Conservation (phyloP, 2,113 vertebrate species). For the Telmatochromis sp. region DNA sequence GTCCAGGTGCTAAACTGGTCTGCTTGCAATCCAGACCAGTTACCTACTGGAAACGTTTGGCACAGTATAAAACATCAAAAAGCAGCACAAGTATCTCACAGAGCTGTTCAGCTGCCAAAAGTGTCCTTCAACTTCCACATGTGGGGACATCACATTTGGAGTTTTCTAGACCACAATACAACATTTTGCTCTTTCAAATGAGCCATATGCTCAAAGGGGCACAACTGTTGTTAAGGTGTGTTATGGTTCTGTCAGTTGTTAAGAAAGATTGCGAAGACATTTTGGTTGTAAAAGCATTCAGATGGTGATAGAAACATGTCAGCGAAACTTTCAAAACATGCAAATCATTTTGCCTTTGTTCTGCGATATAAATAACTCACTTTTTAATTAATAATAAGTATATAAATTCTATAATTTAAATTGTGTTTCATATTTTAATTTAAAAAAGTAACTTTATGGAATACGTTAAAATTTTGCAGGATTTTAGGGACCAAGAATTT, state of each 20-base stretch:
- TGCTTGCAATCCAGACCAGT: not conserved
- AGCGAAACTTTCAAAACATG: not conserved
- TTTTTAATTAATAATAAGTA: not conserved
- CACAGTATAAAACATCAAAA: not conserved
- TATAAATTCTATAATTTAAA: not conserved
- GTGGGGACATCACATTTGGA: not conserved
- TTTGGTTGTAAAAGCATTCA: not conserved
- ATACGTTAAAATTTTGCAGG: not conserved
- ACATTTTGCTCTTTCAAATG: not conserved
- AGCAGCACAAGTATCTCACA: not conserved
- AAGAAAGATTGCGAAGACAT: rapidly evolving
- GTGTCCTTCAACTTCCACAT: not conserved
- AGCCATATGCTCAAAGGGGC: not conserved
- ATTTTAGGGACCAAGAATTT: not conserved
- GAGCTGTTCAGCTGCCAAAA: not conserved
- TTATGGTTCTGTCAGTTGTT: not conserved
- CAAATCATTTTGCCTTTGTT: not conserved
- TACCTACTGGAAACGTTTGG: not conserved
- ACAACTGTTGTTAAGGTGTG: not conserved
- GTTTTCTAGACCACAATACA: not conserved
- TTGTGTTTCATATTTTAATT: not conserved
- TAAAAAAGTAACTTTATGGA: rapidly evolving
- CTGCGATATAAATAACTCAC: rapidly evolving
- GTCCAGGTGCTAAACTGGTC: not conserved
- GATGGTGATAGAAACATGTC: not conserved